Conservation (phyloP, 1,140 invertebrate species). For the Drosophila erecta region DNA sequence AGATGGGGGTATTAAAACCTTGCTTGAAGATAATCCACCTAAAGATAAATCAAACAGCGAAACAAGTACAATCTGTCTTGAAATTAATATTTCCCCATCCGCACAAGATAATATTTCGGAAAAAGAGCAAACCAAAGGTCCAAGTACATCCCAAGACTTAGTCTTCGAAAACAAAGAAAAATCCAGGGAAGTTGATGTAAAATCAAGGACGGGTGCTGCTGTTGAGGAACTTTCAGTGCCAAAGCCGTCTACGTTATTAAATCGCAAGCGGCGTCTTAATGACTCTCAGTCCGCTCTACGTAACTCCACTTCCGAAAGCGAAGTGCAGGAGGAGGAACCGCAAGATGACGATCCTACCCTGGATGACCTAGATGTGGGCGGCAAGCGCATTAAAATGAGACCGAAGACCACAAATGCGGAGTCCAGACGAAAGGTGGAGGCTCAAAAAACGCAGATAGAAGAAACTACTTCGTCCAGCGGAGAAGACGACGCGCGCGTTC, state of each 20-base stretch:
- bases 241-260: slow-evolving; percentile 24
- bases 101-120: slow-evolving; percentile 3
- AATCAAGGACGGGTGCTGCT: neutral
- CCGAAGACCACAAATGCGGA: slow-evolving; percentile 86
- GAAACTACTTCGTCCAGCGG: slow-evolving; percentile 85
- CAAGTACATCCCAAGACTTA: slow-evolving; percentile 27
- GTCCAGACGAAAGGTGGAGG: slow-evolving; percentile 86
- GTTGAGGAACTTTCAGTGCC: neutral
- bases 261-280: slow-evolving; percentile 63
- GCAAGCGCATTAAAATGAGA: slow-evolving; percentile 86
- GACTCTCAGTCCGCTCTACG: slow-evolving; percentile 49
- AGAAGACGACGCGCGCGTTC: slow-evolving; percentile 83
- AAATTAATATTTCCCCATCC: neutral
- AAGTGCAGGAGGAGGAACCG: slow-evolving; percentile 63
- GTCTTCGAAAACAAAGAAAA: neutral
- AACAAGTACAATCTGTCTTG: neutral
- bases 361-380: slow-evolving; percentile 85
- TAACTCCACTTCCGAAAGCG: slow-evolving; percentile 74
- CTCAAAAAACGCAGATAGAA: slow-evolving; percentile 85
- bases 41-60: neutral
- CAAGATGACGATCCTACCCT: slow-evolving; percentile 83
- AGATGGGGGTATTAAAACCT: neutral
- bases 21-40: neutral
- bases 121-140: slow-evolving; percentile 21
- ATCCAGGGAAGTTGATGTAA: neutral